Conservation (phyloP, 2,888 invertebrate genomes). For the Mythimna loreyi region DNA sequence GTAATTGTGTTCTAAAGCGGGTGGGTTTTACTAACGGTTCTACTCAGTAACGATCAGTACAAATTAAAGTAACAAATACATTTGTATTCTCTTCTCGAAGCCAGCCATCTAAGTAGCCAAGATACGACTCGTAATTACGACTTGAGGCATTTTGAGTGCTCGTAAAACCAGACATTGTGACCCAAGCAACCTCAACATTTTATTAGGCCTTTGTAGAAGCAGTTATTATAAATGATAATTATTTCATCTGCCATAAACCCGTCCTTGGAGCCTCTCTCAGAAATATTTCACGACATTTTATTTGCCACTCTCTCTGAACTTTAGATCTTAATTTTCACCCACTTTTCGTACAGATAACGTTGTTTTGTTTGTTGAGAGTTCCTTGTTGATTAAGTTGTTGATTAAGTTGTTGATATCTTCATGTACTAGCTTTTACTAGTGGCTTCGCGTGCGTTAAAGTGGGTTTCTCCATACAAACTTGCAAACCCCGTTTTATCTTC, state of each 20-base stretch:
- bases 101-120: slow-evolving; percentile 41
- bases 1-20: background rate
- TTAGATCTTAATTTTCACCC: slow-evolving; percentile 35
- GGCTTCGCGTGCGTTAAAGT: too few species aligned
- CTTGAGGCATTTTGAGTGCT: slow-evolving; percentile 26
- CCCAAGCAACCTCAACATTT: slow-evolving; percentile 45
- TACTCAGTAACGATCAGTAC: background rate
- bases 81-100: slow-evolving; percentile 39
- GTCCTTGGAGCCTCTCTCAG: slow-evolving; percentile 11
- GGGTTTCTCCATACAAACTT: too few species aligned
- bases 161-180: slow-evolving; percentile 44
- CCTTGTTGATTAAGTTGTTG: slow-evolving; percentile 30
- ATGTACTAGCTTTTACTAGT: too few species aligned
- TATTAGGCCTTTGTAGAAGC: slow-evolving; percentile 39
- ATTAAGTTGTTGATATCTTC: too few species aligned
- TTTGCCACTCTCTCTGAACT: slow-evolving; percentile 19
- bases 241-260: slow-evolving; percentile 52
- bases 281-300: slow-evolving; percentile 45
- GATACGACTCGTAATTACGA: slow-evolving; percentile 37
- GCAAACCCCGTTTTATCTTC: too few species aligned
- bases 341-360: slow-evolving; percentile 32
- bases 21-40: background rate
- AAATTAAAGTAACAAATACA: slow-evolving; percentile 29
- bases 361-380: slow-evolving; percentile 26
- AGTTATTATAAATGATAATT: slow-evolving; percentile 58